These are phyloP conservation scores for Dermochelys coriacea DNA, from an alignment of 2,797 vertebrate species.

Conservation along the genomic window DNA sequence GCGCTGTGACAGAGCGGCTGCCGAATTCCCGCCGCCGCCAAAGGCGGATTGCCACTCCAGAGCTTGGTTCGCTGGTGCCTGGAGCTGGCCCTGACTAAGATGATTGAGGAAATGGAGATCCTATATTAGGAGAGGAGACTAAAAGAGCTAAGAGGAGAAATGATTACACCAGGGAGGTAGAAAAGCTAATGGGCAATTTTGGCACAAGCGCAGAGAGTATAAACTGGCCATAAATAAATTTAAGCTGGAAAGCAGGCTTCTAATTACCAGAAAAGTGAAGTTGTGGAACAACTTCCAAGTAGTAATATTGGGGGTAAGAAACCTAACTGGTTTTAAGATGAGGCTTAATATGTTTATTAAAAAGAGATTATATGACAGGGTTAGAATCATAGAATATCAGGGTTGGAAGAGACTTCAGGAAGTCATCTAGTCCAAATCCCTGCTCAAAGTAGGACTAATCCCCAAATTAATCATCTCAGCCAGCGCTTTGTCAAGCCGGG, in stretches of 20 bases:
- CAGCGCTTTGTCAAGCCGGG: too few relatives aligned
- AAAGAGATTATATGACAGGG: not conserved
- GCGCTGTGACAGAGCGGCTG: too few relatives aligned
- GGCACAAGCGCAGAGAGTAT: not conserved
- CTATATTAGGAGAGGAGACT: not conserved
- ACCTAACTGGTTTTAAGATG: not conserved
- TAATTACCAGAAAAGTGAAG: not conserved
- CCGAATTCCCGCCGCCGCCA: too few relatives aligned
- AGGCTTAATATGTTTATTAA: not conserved
- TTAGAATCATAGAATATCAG: too few relatives aligned
- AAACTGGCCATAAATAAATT: not conserved
- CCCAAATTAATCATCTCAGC: too few relatives aligned
- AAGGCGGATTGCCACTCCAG: too few relatives aligned
- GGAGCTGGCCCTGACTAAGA: not conserved
- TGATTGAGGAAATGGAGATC: not conserved
- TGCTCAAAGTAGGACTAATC: too few relatives aligned
- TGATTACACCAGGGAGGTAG: not conserved
- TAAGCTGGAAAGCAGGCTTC: not conserved
- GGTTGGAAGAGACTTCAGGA: too few relatives aligned
- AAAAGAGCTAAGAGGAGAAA: not conserved
- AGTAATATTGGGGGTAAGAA: not conserved
- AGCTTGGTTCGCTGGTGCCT: too few relatives aligned
- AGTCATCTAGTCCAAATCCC: too few relatives aligned
- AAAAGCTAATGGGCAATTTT: not conserved
- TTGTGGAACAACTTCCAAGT: not conserved